Percentiles rank a stretch among this genome's conserved stretches.
Evolutionary conservation across 64 coral and sea anemone species (phyloP).

Genomic region (Cladopsammia gracilis): DNA sequence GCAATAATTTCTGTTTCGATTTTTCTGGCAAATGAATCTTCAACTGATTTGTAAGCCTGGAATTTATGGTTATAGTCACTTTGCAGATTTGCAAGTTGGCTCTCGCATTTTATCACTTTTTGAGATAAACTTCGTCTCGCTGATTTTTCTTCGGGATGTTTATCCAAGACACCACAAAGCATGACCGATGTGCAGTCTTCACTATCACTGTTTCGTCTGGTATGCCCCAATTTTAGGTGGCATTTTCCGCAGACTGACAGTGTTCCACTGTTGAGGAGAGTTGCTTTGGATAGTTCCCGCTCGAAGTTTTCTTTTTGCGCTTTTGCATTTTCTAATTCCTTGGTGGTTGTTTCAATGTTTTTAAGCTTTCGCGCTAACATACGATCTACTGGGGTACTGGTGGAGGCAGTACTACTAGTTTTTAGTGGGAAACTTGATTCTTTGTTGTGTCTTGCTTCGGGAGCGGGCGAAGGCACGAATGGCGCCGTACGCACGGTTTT

Average conservation of each 20-base stretch:
- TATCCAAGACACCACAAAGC: constrained; percentile 55
- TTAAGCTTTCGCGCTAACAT: constrained; percentile 15
- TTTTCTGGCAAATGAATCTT: too few species aligned
- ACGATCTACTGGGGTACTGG: constrained; percentile 2
- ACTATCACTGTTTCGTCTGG: constrained; percentile 59
- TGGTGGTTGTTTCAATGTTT: not conserved
- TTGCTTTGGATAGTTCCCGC: constrained; percentile 8
- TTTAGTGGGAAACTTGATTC: too few species aligned
- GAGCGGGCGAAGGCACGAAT: not conserved
- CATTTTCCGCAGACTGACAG: constrained; percentile 50
- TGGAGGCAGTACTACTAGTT: too few species aligned
- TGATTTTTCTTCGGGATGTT: constrained; percentile 42
- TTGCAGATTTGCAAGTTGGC: not conserved
- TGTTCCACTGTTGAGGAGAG: not conserved
- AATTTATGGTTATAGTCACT: constrained; percentile 6
- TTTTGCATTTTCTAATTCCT: constrained; percentile 19
- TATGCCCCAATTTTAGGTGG: constrained; percentile 54
- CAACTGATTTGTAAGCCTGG: constrained; percentile 32
- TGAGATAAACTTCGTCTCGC: not conserved
- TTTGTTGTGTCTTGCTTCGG: not conserved
- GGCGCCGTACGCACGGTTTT: not conserved
- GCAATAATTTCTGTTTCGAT: constrained; percentile 11
- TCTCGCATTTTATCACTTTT: constrained; percentile 26
- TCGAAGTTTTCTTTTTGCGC: constrained; percentile 35
- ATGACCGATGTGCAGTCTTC: constrained; percentile 20